A percentile compares a stretch with the other conserved stretches of the same genome.
phyloP scores from a whole-genome alignment of 2,113 vertebrate species.

The Echinops telfairi region DNA sequence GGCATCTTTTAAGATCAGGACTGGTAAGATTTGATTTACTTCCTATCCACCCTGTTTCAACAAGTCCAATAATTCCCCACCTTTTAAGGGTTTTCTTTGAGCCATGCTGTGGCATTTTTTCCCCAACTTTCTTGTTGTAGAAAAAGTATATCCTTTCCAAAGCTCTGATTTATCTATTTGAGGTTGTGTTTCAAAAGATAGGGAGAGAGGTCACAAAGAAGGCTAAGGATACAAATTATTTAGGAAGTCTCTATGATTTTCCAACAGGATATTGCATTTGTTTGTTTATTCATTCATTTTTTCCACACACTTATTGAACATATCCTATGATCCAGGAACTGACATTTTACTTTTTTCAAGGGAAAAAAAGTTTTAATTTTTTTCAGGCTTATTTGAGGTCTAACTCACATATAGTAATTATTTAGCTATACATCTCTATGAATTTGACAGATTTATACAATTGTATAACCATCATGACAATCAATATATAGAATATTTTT shows the following conservation, averaged over 20 bases:
- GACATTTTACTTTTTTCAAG: not conserved
- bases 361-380: not conserved
- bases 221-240: conserved; percentile 35
- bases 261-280: not conserved
- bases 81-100: conserved; percentile 41
- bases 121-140: not conserved
- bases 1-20: conserved; percentile 94
- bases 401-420: not conserved
- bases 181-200: conserved; percentile 44
- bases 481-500: not conserved
- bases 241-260: conserved; percentile 10
- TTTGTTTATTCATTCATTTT: conserved; percentile 60
- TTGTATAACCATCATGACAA: not conserved
- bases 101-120: not conserved
- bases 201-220: not conserved
- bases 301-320: conserved; percentile 46
- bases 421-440: not conserved
- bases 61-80: not conserved
- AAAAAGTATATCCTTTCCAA: conserved; percentile 40
- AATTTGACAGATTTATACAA: not conserved
- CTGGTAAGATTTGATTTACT: conserved; percentile 89
- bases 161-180: conserved; percentile 49
- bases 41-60: conserved; percentile 16
- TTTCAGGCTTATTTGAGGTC: not conserved
- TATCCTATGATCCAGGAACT: not conserved